Evolutionary conservation across 2,113 vertebrate genomes (phyloP).

Genomic region (rat (Rattus norvegicus)): GRCr8 NC_086020.1:151517501-151518000

Average conservation of each 20-base stretch:
- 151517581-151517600: background rate
- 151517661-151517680: background rate
- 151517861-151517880: background rate
- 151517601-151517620: background rate
- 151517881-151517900: background rate
- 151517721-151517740: background rate
- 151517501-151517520: background rate
- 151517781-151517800: background rate
- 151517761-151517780: background rate
- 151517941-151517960: background rate
- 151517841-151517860: background rate
- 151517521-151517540: background rate
- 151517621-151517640: background rate
- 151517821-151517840: background rate
- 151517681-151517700: background rate
- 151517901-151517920: background rate
- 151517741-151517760: background rate
- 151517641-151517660: background rate
- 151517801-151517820: background rate
- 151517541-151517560: background rate
- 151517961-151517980: background rate
- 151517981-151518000: background rate
- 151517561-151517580: background rate
- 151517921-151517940: background rate
- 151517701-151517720: background rate